These are phyloP conservation scores for Cyprinus carpio DNA, from an alignment of 2,113 vertebrate species.

Conservation along the genomic window DNA sequence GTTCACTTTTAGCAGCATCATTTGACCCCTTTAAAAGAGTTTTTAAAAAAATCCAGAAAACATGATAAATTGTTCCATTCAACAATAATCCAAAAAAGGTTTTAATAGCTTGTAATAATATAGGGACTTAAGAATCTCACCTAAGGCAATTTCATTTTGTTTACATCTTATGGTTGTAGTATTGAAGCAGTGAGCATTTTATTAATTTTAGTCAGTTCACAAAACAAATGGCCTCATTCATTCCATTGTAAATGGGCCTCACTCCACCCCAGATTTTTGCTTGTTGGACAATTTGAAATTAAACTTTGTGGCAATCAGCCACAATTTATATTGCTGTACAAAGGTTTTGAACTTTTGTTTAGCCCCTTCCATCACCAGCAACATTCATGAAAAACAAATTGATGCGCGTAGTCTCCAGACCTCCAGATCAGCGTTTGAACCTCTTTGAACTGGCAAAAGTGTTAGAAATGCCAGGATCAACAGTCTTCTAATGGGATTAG, in stretches of 20 bases:
- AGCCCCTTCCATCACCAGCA: neutral
- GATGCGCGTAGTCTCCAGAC: neutral
- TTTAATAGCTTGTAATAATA: too few species aligned
- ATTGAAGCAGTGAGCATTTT: neutral
- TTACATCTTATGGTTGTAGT: too few species aligned
- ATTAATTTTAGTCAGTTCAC: neutral
- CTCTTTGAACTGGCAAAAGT: slow-evolving; percentile 51
- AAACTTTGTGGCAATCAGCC: neutral
- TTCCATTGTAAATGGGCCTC: neutral
- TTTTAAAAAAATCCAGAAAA: too few species aligned
- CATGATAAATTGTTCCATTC: too few species aligned
- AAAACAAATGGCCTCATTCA: neutral
- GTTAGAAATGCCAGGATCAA: slow-evolving; percentile 42
- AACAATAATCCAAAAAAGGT: too few species aligned
- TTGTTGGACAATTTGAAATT: neutral
- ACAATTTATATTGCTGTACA: neutral
- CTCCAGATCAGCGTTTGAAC: neutral
- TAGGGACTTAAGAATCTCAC: too few species aligned
- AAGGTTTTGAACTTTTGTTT: slow-evolving; percentile 22
- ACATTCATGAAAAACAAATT: neutral
- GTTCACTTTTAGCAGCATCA: too few species aligned
- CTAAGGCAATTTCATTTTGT: too few species aligned
- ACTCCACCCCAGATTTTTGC: neutral
- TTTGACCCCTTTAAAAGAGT: too few species aligned
- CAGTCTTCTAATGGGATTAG: slow-evolving; percentile 45